Evolutionary conservation across 2,888 invertebrate species (phyloP), one percentile per base, ranked within the genome.

Genomic region (Athetis lepigone): DNA sequence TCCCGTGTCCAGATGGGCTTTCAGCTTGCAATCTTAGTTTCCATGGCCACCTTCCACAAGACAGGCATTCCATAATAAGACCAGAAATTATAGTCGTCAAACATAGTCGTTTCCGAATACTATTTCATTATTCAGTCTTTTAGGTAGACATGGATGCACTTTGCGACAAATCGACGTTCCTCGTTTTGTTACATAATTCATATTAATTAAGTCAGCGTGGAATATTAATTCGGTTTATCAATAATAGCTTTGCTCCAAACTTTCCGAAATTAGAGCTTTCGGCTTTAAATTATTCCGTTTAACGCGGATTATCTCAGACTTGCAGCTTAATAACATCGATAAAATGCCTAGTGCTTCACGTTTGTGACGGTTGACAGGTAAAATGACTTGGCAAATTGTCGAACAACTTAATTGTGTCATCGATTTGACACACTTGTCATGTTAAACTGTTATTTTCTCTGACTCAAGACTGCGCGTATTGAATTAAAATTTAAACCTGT

Each of bases 151-250:
- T 39, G 21, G 25, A 37, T 47, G 66, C 33, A 27, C 33, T 11
- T 8, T 56, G 33, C 40, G 25, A 51, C 36, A 21, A 51, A 42
- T 46, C 23, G 13, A 16, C 42, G 13, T 43, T 70, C 39, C 13
- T 2, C 45, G 43, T 46, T 68, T 63, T 52, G 66, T 65, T 65
- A 72, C 46, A 72, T 58, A 39, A 69, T 66, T 66, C 57, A 66
- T 65, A 57, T 49, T 39, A 72, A 52, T 52, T 40, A 66, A 27
- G 40, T 43, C n/a, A 11, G 45, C 23, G 27, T 51, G 8, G 33
- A 55, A 55, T 64, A 51, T 50, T 54, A 56, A 51, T 42, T 60
- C 8, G 0, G 8, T 11, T 18, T 36, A 33, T 21, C 19, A 73
- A 47, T 65, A 43, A 43, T 57, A 58, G 39, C 36, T 21, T 11